Evolutionary conservation across 1,140 invertebrate genomes (phyloP), one percentile per base, ranked within the genome.

Genomic region (Bathynomus jamesi): DNA sequence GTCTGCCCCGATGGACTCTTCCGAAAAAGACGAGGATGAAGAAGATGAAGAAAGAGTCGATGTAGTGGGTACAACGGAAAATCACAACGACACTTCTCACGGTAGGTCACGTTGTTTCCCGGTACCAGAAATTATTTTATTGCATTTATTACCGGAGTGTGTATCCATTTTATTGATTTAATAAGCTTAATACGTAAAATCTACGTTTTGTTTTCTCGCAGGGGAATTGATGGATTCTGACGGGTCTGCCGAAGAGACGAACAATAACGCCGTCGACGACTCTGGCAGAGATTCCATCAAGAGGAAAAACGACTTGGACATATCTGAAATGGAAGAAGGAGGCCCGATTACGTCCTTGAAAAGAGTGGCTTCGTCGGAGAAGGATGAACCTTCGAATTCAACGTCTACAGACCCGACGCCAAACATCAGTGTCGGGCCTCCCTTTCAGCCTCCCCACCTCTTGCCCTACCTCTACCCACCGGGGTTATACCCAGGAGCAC

Each of bases 401-500:
- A 67, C 67, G 17, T 53, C 65, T n/a, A 61, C 65, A 28, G 72
- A 78, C 28, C 70, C 76, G 27, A 63, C 74, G 28, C 78, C 78
- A 27, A 93, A 93, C 82, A 92, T 94, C 27, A 92, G 90, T 5
- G 88, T 94, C 4, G 92, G 93, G 10, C 92, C 92, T 24, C 92
- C 93, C 8, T 89, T 93, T 11, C 91, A 94, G 79, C 92, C 91
- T 11, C 81, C 80, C 21, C 87, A 89, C 80, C 84, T 94, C 64
- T 83, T 95, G 76, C 93, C 92, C 69, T 95, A 94, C 84, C 87
- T 95, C 17, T 94, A 94, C 81, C 90, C 89, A n/a, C 85, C 85
- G 1, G 91, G 90, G 2, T 83, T 95, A 65, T 94, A 94, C 82
- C 89, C 89, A 21, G 80, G 80, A 10, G 75, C 80, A 61, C 81